These are phyloP conservation scores for Siphamia tubifer DNA, from an alignment of 2,113 vertebrate genomes.

Conservation along the genomic window DNA sequence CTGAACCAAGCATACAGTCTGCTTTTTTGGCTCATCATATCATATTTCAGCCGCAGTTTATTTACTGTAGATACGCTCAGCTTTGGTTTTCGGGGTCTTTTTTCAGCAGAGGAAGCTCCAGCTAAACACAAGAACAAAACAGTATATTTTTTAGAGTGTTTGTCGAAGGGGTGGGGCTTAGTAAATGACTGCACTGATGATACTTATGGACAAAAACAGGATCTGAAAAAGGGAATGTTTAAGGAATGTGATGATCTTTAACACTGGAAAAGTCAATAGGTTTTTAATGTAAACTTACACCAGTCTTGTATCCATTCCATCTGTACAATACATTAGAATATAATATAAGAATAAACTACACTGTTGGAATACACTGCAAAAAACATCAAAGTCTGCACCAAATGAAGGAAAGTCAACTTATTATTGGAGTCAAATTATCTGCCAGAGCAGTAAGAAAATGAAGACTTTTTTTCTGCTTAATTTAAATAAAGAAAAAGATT, in stretches of 20 bases:
- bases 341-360: not conserved
- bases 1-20: not conserved
- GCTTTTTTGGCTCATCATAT: not conserved
- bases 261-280: not conserved
- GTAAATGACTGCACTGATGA: not conserved
- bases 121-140: not conserved
- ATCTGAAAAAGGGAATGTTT: conserved; percentile 25
- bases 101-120: not conserved
- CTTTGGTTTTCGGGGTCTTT: not conserved
- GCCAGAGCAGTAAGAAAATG: too few species aligned
- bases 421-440: too few species aligned
- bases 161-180: not conserved
- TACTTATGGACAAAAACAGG: not conserved
- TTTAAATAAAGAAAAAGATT: too few species aligned
- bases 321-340: not conserved
- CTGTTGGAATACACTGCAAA: too few species aligned
- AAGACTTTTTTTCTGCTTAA: too few species aligned
- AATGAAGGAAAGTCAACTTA: too few species aligned
- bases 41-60: not conserved
- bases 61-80: not conserved
- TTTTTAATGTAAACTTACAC: not conserved
- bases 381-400: too few species aligned
- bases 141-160: not conserved
- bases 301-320: not conserved
- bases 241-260: not conserved